Evolutionary conservation across 2,113 vertebrate species (phyloP).

Genomic region (Rhinolophus ferrumequinum): DNA sequence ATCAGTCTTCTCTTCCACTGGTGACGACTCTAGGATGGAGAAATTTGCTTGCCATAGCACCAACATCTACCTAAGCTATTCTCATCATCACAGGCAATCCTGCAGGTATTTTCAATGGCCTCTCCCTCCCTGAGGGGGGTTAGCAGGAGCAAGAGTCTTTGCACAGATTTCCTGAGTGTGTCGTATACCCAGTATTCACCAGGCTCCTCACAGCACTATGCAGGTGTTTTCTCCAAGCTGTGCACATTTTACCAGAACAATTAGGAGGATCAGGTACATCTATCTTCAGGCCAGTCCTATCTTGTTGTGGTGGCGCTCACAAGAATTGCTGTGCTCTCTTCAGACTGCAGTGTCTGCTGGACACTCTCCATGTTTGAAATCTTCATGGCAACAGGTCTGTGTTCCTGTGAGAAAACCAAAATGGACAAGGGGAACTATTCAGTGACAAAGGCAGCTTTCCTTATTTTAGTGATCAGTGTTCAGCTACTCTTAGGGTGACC

Average conservation of each 20-base stretch:
- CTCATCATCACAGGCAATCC: background rate
- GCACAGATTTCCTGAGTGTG: background rate
- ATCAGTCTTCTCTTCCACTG: background rate
- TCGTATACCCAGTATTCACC: no score
- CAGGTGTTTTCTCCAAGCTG: background rate
- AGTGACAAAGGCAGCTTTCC: background rate
- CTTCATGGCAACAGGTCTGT: background rate
- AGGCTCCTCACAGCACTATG: background rate
- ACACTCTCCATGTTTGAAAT: background rate
- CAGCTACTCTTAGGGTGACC: background rate
- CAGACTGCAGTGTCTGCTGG: background rate
- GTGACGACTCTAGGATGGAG: background rate
- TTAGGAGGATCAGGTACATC: no score
- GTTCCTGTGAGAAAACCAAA: background rate
- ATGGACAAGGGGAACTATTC: background rate
- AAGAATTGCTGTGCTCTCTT: background rate
- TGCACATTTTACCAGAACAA: background rate
- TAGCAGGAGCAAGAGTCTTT: background rate
- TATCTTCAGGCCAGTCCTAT: background rate
- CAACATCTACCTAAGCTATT: no score
- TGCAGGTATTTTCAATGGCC: background rate
- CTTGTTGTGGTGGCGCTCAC: background rate
- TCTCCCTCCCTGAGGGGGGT: background rate
- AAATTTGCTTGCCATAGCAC: background rate
- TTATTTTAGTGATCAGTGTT: background rate